Base-by-base conservation (phyloP, 1,140 invertebrate species). In the Megalonaias nervosa region DNA sequence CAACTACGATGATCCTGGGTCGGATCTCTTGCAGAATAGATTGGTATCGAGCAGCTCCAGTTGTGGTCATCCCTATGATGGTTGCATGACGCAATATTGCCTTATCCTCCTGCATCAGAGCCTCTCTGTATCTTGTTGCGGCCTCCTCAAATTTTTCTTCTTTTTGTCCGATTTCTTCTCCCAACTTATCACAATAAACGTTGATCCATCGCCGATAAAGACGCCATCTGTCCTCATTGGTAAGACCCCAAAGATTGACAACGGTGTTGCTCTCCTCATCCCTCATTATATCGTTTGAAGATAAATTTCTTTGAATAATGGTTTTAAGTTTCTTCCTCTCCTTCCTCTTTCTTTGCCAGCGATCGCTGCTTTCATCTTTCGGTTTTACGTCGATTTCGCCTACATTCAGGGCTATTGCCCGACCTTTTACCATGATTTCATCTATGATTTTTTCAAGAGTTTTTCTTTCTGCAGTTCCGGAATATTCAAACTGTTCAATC, bases 41-140 rank as follows among this genome's bases (percentile, higher is more conserved):
- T 55, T 85, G 83, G 65, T 88, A 86, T 55, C 82, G 77, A 12
- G 88, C 88, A n/a, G 89, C 89, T 19, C 84, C 88, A 19, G 89
- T 89, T 23, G 89, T 90, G 38, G 89, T 90, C 89, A 90, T 88
- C 14, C 87, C 89, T 74, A 90, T 85, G 17, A 90, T 79, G 3
- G 77, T 82, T 13, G 85, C 91, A n/a, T 87, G 83, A 67, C 82
- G 69, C 75, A 90, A 82, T 14, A 91, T 84, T 23, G 74, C 74
- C 23, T 85, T 82, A 75, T 90, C 89, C 71, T 86, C 85, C 65
- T 86, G 71, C 55, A 82, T 75, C 23, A 82, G 59, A 23, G 85
- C 69, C 71, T 88, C 88, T 58, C 81, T 75, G 71, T 85, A 83
- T 38, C 82, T 75, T 68, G 64, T 70, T 15, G 74, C 67, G 1